Base-by-base conservation (phyloP, 2,888 invertebrate genomes). In the Cotesia congregata region DNA sequence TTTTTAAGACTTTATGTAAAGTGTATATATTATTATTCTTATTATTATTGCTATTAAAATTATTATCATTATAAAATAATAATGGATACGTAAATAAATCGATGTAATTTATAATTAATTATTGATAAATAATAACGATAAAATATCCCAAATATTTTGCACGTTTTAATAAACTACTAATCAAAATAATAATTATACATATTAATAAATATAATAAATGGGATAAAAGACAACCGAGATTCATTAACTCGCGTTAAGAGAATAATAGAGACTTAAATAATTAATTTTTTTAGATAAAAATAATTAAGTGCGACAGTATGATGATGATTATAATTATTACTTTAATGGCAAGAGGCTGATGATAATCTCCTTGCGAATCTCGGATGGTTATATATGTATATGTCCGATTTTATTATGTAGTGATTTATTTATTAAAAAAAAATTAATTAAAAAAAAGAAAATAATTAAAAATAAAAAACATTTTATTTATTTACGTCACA, bases 401-500 rank as follows among this genome's bases (percentile, higher is more conserved):
- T 12, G 38, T 59, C 71, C 60, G 71, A 41, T 62, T 67, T n/a
- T 81, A 82, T 84, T 82, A 83, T 84, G 80, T 85, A 85, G 84
- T 84, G 83, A 82, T 80, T 80, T 86, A 86, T 86, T 86, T 86
- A 86, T 86, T 86, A 50, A 50, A 50, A 50, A 50, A 50, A 50
- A 7, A 41, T 41, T 6, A 41, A 41, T 41, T 6, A 41, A 9
- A 50, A 50, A 12, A 7, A 41, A 50, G 12, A 12, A 7, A 41
- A 7, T 7, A 41, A 41, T 1, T 6, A 41, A 12, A 50, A 50
- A 12, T 41, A 41, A 50, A 30, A 83, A 85, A 84, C 82, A 85
- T 82, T 84, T 30, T 85, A 85, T 85, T 85, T 85, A 85, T 85
- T 82, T 76, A 78, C 81, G 81, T 77, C 82, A 81, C 80, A 39